These are phyloP conservation scores for Tyria jacobaeae DNA, from an alignment of 2,888 invertebrate species.

Conservation along the genomic window DNA sequence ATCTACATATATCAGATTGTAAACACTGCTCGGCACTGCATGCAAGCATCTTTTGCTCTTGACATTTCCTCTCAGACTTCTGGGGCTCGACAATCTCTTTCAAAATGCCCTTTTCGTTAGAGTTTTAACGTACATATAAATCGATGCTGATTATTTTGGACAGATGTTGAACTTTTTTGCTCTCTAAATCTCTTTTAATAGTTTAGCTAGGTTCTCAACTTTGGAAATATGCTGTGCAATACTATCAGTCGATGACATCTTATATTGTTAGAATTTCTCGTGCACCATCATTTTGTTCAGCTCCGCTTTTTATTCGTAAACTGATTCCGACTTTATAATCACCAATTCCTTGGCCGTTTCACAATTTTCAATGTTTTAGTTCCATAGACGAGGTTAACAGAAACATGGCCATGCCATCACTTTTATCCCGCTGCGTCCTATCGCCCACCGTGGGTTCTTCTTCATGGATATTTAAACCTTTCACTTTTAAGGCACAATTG, in stretches of 20 bases:
- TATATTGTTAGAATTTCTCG: not conserved
- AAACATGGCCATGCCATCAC: not conserved
- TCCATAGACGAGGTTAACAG: not conserved
- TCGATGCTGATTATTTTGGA: not conserved
- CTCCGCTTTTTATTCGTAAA: slow-evolving; percentile 40
- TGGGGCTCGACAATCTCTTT: not conserved
- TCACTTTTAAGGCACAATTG: not conserved
- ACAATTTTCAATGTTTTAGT: slow-evolving; percentile 8
- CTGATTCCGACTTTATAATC: slow-evolving; percentile 34
- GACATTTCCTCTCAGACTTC: not conserved
- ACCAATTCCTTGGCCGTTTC: slow-evolving; percentile 30
- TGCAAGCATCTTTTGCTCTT: slow-evolving; percentile 6
- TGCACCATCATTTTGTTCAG: slow-evolving; percentile 32
- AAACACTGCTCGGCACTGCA: not conserved
- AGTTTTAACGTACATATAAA: slow-evolving; percentile 11
- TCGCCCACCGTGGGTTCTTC: not conserved
- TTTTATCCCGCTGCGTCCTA: not conserved
- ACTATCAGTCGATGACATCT: not conserved
- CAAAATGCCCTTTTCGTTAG: slow-evolving; percentile 6
- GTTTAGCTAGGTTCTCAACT: too few species aligned
- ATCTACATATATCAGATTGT: not conserved
- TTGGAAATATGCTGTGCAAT: not conserved
- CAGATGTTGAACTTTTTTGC: too few species aligned
- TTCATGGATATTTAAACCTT: not conserved
- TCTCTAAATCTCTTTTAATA: too few species aligned